Percentiles rank a stretch among this genome's conserved stretches.
Evolutionary conservation across 2,797 vertebrate species (phyloP).

Genomic region (Acomys russatus): DNA sequence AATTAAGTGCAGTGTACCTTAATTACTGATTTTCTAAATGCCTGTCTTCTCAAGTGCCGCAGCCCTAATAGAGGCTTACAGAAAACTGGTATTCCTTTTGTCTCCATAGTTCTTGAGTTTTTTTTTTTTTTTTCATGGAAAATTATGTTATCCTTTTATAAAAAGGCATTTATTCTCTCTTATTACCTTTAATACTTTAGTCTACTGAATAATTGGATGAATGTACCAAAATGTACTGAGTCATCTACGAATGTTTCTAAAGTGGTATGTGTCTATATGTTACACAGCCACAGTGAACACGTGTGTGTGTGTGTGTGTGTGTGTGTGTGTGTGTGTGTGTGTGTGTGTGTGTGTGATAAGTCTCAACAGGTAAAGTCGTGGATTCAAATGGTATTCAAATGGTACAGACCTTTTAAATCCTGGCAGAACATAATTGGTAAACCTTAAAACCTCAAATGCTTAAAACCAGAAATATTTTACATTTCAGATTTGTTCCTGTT

Average conservation of each 20-base stretch:
- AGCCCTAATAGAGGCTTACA: slow-evolving; percentile 3
- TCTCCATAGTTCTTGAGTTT: not conserved
- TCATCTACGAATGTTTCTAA: not conserved
- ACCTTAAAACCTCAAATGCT: not conserved
- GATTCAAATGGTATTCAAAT: not conserved
- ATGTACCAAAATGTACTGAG: not conserved
- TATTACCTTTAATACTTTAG: not conserved
- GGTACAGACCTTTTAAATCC: not conserved
- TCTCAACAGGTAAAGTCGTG: not conserved
- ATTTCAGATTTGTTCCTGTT: not conserved
- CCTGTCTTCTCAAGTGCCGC: slow-evolving; percentile 10
- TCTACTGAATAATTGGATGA: not conserved
- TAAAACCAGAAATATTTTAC: not conserved
- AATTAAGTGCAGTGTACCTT: not conserved
- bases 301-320: not conserved
- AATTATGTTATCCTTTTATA: slow-evolving; percentile 1
- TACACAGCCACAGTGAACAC: not conserved
- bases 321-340: not conserved
- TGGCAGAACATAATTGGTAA: not conserved
- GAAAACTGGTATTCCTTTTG: not conserved
- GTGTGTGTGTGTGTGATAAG: not conserved
- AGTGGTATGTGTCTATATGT: not conserved
- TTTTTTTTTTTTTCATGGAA: not conserved
- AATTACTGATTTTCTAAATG: not conserved
- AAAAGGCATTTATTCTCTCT: not conserved